phyloP scores from a whole-genome alignment of 1,140 invertebrate species.

The Ostrea edulis region DNA sequence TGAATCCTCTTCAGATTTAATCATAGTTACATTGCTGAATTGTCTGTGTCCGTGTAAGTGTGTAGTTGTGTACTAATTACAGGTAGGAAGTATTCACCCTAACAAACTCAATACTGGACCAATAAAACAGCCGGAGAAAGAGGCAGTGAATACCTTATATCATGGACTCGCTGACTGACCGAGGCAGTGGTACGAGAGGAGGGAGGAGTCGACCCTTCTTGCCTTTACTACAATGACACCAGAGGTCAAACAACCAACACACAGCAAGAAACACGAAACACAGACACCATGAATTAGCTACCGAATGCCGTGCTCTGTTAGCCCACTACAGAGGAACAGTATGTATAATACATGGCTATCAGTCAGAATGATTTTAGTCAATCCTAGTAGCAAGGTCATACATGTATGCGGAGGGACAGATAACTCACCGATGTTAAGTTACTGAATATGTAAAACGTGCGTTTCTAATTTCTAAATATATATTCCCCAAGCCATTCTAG shows the following conservation, averaged over 20 bases:
- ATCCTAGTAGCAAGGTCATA: too few relatives aligned
- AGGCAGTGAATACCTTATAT: neutral
- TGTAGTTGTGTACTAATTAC: too few relatives aligned
- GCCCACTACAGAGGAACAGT: neutral
- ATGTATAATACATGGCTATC: too few relatives aligned
- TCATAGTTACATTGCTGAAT: too few relatives aligned
- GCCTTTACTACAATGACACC: slow-evolving; percentile 48
- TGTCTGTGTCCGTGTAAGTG: too few relatives aligned
- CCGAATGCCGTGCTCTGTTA: neutral
- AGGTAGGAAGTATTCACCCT: too few relatives aligned
- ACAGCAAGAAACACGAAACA: neutral
- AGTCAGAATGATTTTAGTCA: too few relatives aligned
- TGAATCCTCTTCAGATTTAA: too few relatives aligned
- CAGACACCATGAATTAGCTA: neutral
- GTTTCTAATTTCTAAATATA: neutral
- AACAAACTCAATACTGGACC: too few relatives aligned
- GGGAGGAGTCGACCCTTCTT: slow-evolving; percentile 54
- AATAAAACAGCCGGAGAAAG: too few relatives aligned
- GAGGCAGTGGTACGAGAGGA: slow-evolving; percentile 47
- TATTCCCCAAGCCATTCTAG: neutral
- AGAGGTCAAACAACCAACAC: neutral
- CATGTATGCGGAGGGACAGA: neutral
- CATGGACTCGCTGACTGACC: slow-evolving; percentile 50
- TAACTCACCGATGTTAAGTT: neutral
- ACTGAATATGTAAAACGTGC: neutral